Conservation (phyloP, 2,888 invertebrate genomes). For the Steinernema carpocapsae region DNA sequence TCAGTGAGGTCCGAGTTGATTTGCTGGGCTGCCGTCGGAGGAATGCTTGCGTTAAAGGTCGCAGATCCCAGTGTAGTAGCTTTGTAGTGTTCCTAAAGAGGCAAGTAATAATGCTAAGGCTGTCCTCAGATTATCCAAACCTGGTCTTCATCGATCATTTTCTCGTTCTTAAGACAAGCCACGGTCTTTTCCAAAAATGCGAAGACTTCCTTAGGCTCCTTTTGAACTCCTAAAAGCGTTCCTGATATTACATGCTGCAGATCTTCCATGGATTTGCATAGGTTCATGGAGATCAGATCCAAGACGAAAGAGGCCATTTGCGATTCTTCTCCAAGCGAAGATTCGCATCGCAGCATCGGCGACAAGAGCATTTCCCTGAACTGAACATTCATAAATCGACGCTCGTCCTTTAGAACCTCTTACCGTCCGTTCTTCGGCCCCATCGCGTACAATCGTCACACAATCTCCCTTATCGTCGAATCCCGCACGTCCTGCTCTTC, state of each 20-base stretch:
- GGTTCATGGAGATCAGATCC: constrained; percentile 55
- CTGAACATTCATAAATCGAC: background rate
- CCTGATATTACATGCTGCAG: constrained; percentile 44
- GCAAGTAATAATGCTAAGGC: background rate
- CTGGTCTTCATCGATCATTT: constrained; percentile 41
- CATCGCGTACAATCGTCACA: constrained; percentile 79
- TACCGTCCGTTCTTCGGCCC: constrained; percentile 72
- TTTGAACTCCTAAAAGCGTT: constrained; percentile 50
- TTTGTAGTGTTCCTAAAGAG: constrained; percentile 37
- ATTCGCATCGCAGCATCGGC: constrained; percentile 39
- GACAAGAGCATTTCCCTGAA: constrained; percentile 42
- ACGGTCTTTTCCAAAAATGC: constrained; percentile 26
- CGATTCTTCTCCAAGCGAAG: constrained; percentile 36
- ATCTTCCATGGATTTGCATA: constrained; percentile 47
- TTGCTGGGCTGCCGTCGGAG: constrained; percentile 77
- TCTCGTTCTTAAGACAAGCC: constrained; percentile 38
- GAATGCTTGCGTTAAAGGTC: constrained; percentile 85
- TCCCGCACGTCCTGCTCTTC: constrained; percentile 90
- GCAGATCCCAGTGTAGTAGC: constrained; percentile 76
- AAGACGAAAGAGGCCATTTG: constrained; percentile 53
- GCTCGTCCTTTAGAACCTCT: background rate
- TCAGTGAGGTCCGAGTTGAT: constrained; percentile 79
- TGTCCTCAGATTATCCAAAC: background rate
- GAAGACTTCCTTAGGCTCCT: constrained; percentile 39
- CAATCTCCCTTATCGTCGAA: constrained; percentile 84